Conservation (phyloP, 1,140 invertebrate species). For the Lepidurus couesii region DNA sequence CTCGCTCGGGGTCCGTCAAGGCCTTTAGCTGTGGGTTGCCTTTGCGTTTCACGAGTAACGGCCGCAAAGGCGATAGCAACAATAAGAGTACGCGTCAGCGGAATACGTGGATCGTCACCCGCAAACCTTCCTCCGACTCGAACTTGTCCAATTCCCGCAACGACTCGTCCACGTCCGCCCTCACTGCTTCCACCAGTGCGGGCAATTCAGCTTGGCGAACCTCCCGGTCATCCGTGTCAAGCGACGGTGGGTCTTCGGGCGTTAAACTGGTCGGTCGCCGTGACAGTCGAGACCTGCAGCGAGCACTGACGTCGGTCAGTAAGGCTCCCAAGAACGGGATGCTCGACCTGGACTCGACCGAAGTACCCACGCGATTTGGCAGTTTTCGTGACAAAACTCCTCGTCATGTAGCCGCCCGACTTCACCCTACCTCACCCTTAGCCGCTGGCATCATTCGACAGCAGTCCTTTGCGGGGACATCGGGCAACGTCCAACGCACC, state of each 20-base stretch:
- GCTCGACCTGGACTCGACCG: conserved; percentile 5
- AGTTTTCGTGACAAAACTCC: conserved; percentile 24
- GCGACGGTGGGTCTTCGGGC: conserved; percentile 40
- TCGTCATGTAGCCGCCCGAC: background rate
- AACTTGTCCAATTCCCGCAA: conserved; percentile 71
- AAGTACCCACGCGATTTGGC: background rate
- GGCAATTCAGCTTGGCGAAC: conserved; percentile 63
- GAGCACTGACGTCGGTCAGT: background rate
- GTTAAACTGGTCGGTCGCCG: background rate
- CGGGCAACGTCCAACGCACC: conserved; percentile 33
- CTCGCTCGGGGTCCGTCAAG: conserved; percentile 61
- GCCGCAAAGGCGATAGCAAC: conserved; percentile 48
- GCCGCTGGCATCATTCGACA: conserved; percentile 33
- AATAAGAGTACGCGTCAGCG: conserved; percentile 55
- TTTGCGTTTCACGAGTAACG: conserved; percentile 49
- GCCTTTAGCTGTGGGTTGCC: conserved; percentile 65
- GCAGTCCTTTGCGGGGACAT: conserved; percentile 24
- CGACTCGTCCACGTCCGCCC: conserved; percentile 77
- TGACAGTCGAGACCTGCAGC: conserved; percentile 25
- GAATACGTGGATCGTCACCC: conserved; percentile 77
- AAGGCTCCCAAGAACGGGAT: background rate
- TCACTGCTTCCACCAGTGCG: conserved; percentile 66
- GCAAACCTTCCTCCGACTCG: conserved; percentile 84
- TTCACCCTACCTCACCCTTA: conserved; percentile 33
- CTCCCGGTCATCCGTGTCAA: conserved; percentile 64